Base-by-base conservation (phyloP, 2,888 invertebrate genomes). In the Agrochola lota region DNA sequence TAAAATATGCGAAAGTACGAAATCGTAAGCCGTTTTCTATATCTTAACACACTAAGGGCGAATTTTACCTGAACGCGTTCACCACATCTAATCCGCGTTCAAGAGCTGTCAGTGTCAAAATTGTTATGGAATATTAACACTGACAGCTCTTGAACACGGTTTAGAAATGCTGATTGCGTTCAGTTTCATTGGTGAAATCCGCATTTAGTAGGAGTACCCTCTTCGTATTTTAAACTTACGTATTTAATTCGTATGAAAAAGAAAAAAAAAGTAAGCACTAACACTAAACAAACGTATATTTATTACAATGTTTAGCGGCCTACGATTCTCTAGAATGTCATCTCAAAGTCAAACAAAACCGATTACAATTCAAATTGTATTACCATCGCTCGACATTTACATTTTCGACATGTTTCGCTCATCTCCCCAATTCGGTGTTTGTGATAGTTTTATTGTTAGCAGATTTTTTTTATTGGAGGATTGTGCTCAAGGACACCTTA, bases 281-380 rank as follows among this genome's bases (percentile, higher is more conserved):
- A 7, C 23, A 35, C 26, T 63, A 49, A 49, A 67, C 11, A 60
- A 9, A 15, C 9, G 9, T 8, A 59, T 30, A 67, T 81, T 62
- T 46, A 68, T 74, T 26, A 35, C 12, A 60, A 77, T 77, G 9
- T 57, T 55, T 20, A 55, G 64, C 23, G 30, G 67, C 79, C 59
- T 49, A 46, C 43, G 46, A 62, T 67, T 63, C 78, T 15, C 49
- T 57, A 35, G 57, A 80, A 71, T 78, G 84, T 71, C 59, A 83
- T 68, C 40, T 74, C 66, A 80, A 85, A 82, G 74, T 78, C 74
- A 84, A 86, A 73, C 77, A 55, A 77, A 77, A 69, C 71, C 70
- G 57, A 81, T 80, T 77, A 80, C 83, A 75, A 87, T 83, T 81
- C 81, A 80, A 87, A 84, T 72, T 66, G 67, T 77, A 76, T 52